Percentiles rank a stretch among this genome's conserved stretches.
phyloP scores from a whole-genome alignment of 2,888 invertebrate genomes.

The Hydroisotoma schaefferi region DNA sequence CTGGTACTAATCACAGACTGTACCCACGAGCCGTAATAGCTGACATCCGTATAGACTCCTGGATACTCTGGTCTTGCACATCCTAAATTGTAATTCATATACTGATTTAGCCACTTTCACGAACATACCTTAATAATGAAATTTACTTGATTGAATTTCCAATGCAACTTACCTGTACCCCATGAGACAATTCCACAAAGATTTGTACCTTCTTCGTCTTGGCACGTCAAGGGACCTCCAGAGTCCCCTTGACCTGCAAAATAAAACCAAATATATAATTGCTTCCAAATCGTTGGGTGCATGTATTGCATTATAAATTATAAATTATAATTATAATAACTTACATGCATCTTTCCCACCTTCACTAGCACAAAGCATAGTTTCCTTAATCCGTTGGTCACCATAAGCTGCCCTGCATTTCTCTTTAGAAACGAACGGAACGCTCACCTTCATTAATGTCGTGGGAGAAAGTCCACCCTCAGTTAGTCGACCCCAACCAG shows the following conservation, averaged over 20 bases:
- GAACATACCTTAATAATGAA: neutral
- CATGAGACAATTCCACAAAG: slow-evolving; percentile 54
- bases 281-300: neutral
- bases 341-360: slow-evolving; percentile 31
- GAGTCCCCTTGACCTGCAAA: slow-evolving; percentile 51
- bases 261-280: neutral
- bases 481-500: slow-evolving; percentile 47
- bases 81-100: neutral
- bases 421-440: slow-evolving; percentile 30
- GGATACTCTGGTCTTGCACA: slow-evolving; percentile 17
- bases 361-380: slow-evolving; percentile 31
- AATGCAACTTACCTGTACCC: slow-evolving; percentile 49
- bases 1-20: too few species aligned
- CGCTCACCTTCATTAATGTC: slow-evolving; percentile 38
- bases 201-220: slow-evolving; percentile 47
- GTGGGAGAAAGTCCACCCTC: slow-evolving; percentile 21
- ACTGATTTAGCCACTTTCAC: neutral
- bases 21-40: too few species aligned
- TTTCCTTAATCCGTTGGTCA: slow-evolving; percentile 11
- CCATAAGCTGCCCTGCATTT: slow-evolving; percentile 35
- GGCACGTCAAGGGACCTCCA: slow-evolving; percentile 52
- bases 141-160: neutral
- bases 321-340: neutral
- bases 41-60: slow-evolving; percentile 20
- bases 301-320: neutral